Percentiles rank a stretch among this genome's conserved stretches.
Evolutionary conservation across 2,113 vertebrate genomes (phyloP).

Genomic region (Macrotus californicus): DNA sequence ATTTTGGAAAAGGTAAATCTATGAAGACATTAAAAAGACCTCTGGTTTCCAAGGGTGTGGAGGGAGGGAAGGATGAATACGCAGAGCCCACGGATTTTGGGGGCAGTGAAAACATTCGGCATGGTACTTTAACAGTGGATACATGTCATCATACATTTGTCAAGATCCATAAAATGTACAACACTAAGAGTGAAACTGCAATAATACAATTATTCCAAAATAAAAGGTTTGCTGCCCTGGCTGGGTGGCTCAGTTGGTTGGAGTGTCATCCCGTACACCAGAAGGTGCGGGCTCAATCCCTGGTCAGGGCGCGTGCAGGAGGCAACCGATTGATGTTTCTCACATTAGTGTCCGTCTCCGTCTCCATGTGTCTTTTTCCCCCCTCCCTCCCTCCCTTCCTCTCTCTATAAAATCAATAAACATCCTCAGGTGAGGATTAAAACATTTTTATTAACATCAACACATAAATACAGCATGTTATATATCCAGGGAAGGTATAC

Average conservation of each 20-base stretch:
- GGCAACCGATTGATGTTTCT: too few relatives aligned
- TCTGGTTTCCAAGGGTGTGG: not conserved
- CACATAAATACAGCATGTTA: not conserved
- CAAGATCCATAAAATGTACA: not conserved
- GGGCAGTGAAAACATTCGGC: not conserved
- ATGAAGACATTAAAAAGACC: not conserved
- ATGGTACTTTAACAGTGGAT: not conserved
- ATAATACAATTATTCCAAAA: not conserved
- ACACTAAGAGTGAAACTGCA: not conserved
- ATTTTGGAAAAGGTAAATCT: not conserved
- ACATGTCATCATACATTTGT: not conserved
- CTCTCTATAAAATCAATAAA: too few relatives aligned
- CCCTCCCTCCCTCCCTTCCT: too few relatives aligned
- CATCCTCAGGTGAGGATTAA: too few relatives aligned
- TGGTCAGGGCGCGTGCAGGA: too few relatives aligned
- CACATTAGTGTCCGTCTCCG: too few relatives aligned
- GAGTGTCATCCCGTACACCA: too few relatives aligned
- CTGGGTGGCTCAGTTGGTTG: too few relatives aligned
- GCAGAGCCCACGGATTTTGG: not conserved
- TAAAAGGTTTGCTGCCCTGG: not conserved
- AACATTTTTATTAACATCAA: not conserved
- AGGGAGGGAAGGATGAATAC: fast-evolving
- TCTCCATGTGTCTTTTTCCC: too few relatives aligned
- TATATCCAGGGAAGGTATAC: not conserved
- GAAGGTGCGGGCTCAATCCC: too few relatives aligned